A percentile compares a stretch with the other conserved stretches of the same genome.
Evolutionary conservation across 2,888 invertebrate species (phyloP).

Genomic region (Alsophila aescularia): DNA sequence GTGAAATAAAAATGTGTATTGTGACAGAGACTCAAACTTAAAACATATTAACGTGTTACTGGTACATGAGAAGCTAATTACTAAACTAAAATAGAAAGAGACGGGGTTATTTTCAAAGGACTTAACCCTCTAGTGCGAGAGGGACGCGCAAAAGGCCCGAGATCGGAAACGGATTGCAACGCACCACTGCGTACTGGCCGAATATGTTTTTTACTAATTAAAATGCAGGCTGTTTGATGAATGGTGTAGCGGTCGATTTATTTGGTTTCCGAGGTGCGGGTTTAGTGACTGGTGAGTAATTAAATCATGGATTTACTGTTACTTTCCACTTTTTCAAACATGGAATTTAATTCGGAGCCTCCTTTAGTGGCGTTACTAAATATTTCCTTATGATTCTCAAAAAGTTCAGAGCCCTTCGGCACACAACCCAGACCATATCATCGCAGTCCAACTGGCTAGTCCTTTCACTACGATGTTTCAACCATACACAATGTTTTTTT

Average conservation of each 20-base stretch:
- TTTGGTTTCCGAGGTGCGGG: conserved; percentile 58
- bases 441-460: no score
- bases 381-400: no score
- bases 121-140: conserved; percentile 38
- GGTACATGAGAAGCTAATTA: conserved; percentile 81
- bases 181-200: conserved; percentile 76
- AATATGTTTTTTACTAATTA: conserved; percentile 80
- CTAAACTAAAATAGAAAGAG: conserved; percentile 52
- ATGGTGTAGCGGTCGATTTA: conserved; percentile 71
- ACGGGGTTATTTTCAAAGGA: conserved; percentile 34
- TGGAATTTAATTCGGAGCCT: no score
- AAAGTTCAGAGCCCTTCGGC: no score
- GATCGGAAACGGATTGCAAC: conserved; percentile 81
- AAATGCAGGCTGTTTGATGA: conserved; percentile 74
- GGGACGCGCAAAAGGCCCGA: conserved; percentile 47
- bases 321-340: neutral
- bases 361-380: no score
- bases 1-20: neutral
- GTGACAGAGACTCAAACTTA: conserved; percentile 8
- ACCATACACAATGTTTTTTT: no score
- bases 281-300: conserved; percentile 43
- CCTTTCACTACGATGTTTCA: no score
- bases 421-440: no score
- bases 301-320: conserved; percentile 13
- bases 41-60: conserved; percentile 4